phyloP scores from a whole-genome alignment of 2,797 vertebrate genomes.

The Coregonus suidteri region DNA sequence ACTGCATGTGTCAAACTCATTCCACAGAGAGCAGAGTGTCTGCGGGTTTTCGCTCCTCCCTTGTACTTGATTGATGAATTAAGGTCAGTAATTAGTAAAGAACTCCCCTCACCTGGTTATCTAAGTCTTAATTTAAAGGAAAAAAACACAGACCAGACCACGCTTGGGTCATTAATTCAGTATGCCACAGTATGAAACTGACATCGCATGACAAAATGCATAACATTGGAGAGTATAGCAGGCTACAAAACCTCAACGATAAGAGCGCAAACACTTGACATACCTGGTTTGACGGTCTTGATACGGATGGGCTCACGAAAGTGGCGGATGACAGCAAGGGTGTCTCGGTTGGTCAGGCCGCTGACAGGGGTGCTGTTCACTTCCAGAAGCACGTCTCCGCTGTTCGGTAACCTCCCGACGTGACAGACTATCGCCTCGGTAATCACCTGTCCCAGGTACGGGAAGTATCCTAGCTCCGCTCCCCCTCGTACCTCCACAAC shows the following conservation, averaged over 20 bases:
- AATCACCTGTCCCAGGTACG: constrained; percentile 80
- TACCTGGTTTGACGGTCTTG: constrained; percentile 93
- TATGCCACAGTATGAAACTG: background rate
- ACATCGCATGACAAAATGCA: background rate
- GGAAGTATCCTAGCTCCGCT: constrained; percentile 89
- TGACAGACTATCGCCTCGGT: constrained; percentile 73
- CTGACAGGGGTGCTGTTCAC: constrained; percentile 97
- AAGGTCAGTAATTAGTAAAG: too few species aligned
- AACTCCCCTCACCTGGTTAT: too few species aligned
- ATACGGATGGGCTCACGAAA: constrained; percentile 92
- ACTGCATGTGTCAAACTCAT: too few species aligned
- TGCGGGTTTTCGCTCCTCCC: too few species aligned
- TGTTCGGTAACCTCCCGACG: constrained; percentile 80
- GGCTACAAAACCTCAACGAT: too few species aligned
- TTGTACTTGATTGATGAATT: too few species aligned
- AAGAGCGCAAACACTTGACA: constrained; percentile 33
- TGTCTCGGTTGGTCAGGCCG: constrained; percentile 93
- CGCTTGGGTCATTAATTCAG: background rate
- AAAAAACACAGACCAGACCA: too few species aligned
- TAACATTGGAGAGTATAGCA: too few species aligned
- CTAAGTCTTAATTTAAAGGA: too few species aligned
- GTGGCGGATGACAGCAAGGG: constrained; percentile 92
- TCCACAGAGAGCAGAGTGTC: too few species aligned
- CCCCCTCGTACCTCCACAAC: constrained; percentile 82
- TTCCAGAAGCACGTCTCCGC: constrained; percentile 92